Evolutionary conservation across 2,113 vertebrate species (phyloP).

Genomic region (Amblyopsis rosae): DNA sequence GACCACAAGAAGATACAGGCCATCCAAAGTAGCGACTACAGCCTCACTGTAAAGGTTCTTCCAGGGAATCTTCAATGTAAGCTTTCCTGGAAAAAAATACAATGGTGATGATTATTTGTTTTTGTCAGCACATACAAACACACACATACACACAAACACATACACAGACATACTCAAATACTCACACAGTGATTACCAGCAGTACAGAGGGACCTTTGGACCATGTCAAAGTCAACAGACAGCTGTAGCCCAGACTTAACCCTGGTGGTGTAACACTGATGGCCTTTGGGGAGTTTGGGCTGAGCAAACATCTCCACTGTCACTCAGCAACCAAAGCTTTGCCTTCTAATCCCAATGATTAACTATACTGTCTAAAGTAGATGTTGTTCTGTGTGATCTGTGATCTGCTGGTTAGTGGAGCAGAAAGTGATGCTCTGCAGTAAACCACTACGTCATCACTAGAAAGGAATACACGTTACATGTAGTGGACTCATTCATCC

Average conservation of each 20-base stretch:
- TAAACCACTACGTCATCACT: background rate
- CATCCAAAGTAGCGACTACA: conserved; percentile 92
- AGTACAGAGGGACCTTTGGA: background rate
- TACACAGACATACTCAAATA: background rate
- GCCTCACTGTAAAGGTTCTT: conserved; percentile 97
- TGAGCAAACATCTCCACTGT: background rate
- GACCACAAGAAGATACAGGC: conserved; percentile 92
- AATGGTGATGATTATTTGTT: background rate
- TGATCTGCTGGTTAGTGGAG: background rate
- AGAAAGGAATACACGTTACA: background rate
- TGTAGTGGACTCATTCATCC: too few species aligned
- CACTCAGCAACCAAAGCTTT: background rate
- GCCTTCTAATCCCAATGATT: background rate
- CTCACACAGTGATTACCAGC: too few species aligned
- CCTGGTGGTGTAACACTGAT: background rate
- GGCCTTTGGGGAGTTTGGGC: background rate
- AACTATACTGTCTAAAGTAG: background rate
- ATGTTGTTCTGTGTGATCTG: background rate
- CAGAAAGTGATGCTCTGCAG: background rate
- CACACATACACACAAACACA: background rate
- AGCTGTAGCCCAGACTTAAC: background rate
- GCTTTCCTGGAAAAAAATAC: conserved; percentile 82
- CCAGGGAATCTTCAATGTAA: conserved; percentile 98
- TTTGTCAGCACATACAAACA: background rate
- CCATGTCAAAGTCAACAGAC: conserved; percentile 7